A percentile compares a stretch with the other conserved stretches of the same genome.
phyloP scores from a whole-genome alignment of 2,888 invertebrate genomes.

The Tenthredo scrophulariae region DNA sequence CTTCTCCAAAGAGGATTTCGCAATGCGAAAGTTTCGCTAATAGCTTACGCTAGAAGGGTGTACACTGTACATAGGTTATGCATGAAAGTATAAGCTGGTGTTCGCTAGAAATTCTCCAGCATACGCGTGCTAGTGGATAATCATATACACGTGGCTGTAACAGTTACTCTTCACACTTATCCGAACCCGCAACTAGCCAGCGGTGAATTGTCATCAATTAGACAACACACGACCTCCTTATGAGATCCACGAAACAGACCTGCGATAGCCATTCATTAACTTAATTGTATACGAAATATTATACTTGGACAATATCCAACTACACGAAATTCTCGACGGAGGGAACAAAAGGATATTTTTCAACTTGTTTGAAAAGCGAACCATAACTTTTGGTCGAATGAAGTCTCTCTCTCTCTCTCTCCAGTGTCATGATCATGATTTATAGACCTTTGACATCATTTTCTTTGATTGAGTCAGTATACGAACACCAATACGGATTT shows the following conservation, averaged over 20 bases:
- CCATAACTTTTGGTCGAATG: neutral
- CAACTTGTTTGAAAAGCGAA: neutral
- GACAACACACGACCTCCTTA: constrained; percentile 25
- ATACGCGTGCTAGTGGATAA: neutral
- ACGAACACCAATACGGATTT: neutral
- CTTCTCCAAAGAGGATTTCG: constrained; percentile 58
- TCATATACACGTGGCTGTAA: neutral
- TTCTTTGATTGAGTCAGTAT: neutral
- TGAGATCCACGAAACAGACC: neutral
- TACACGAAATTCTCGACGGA: neutral
- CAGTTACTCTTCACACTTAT: neutral
- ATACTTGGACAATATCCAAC: neutral
- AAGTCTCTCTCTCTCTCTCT: neutral
- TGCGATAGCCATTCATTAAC: constrained; percentile 14
- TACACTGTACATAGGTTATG: constrained; percentile 22
- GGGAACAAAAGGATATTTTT: neutral
- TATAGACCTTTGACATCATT: neutral
- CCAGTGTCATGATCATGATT: neutral
- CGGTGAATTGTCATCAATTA: neutral
- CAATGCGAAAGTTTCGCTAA: constrained; percentile 64
- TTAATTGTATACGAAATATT: neutral
- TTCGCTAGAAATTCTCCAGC: constrained; percentile 4
- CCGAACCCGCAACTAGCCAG: neutral
- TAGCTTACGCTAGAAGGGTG: constrained; percentile 39
- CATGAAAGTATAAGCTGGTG: constrained; percentile 31